Evolutionary conservation across 2,113 vertebrate genomes (phyloP).

Genomic region (Sander lucioperca): DNA sequence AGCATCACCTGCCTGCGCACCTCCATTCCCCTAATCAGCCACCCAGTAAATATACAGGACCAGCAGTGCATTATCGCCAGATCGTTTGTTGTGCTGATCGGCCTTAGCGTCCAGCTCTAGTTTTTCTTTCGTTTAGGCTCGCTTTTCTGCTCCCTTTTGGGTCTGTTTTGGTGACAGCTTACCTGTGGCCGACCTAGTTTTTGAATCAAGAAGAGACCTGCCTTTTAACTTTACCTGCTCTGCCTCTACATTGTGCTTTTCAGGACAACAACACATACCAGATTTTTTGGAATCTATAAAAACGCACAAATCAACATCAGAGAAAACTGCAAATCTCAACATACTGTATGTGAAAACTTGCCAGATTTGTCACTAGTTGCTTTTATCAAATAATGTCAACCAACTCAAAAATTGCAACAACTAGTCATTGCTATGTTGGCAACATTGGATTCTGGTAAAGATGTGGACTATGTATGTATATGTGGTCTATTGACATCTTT

Average conservation of each 20-base stretch:
- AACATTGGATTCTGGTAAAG: not conserved
- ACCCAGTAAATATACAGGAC: not conserved
- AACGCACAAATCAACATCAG: not conserved
- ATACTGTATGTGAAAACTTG: not conserved
- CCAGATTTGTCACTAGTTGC: not conserved
- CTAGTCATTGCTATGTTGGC: no score
- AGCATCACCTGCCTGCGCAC: conserved; percentile 22
- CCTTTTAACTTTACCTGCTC: not conserved
- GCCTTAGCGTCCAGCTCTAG: no score
- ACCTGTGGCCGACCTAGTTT: not conserved
- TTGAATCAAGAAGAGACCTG: not conserved
- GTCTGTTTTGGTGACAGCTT: not conserved
- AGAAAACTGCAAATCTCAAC: not conserved
- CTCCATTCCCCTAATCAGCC: conserved; percentile 11
- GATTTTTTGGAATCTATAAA: no score
- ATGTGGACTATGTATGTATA: no score
- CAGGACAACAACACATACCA: no score
- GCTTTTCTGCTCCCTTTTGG: not conserved
- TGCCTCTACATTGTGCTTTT: not conserved
- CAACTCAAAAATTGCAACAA: not conserved
- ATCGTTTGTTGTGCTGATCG: not conserved
- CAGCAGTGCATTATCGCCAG: not conserved
- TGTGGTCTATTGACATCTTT: not conserved
- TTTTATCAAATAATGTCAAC: not conserved
- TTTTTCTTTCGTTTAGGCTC: not conserved